phyloP scores from a whole-genome alignment of 2,113 vertebrate species.

The Emydura subglobosa region DNA sequence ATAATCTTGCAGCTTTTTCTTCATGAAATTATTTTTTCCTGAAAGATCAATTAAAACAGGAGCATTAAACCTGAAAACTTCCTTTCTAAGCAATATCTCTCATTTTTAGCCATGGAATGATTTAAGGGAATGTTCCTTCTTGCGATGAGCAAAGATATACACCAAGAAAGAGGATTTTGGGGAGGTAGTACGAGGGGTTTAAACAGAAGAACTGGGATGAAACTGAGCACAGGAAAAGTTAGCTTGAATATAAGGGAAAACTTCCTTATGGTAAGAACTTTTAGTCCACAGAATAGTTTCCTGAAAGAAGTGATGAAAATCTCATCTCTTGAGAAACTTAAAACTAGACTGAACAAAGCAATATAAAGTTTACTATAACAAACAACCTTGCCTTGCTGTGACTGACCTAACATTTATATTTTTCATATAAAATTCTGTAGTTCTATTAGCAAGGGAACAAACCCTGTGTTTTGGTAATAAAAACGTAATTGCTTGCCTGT shows the following conservation, averaged over 20 bases:
- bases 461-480: neutral
- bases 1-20: fast-evolving
- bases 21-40: neutral
- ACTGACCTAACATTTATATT: neutral
- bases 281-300: neutral
- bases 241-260: neutral
- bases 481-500: neutral
- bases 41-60: neutral
- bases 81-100: neutral
- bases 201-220: neutral
- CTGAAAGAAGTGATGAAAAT: neutral
- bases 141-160: neutral
- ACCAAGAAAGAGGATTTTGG: neutral
- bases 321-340: neutral
- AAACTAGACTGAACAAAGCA: neutral
- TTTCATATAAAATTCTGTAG: neutral
- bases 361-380: neutral
- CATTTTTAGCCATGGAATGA: neutral
- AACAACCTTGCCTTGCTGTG: neutral
- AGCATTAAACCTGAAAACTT: neutral
- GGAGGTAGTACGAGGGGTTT: neutral
- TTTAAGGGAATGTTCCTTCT: neutral
- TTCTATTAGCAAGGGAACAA: neutral
- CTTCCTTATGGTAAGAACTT: neutral
- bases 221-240: neutral